These are phyloP conservation scores for Silurus aristotelis DNA, from an alignment of 2,797 vertebrate genomes.

Conservation along the genomic window DNA sequence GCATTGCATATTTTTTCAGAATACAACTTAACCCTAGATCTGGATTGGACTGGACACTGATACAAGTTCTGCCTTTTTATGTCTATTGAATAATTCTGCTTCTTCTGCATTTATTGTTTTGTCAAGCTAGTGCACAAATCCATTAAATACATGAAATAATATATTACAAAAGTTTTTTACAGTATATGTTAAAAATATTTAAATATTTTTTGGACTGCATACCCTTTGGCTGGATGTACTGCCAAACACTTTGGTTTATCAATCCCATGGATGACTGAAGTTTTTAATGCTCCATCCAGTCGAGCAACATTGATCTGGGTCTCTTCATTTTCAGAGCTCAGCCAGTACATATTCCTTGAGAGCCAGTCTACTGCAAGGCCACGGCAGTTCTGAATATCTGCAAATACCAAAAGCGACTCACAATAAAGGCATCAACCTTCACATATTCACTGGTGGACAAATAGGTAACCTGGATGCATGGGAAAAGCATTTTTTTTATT, in stretches of 20 bases:
- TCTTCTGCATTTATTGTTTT: neutral
- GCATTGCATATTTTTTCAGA: neutral
- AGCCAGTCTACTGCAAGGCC: slow-evolving; percentile 96
- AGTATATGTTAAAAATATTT: slow-evolving; percentile 15
- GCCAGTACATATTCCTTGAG: slow-evolving; percentile 98
- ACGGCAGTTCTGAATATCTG: slow-evolving; percentile 95
- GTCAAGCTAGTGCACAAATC: neutral
- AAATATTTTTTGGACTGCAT: slow-evolving; percentile 63
- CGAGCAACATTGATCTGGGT: slow-evolving; percentile 97
- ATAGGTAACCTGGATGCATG: neutral
- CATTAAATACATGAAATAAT: neutral
- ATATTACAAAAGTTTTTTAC: neutral
- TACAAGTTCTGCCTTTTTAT: neutral
- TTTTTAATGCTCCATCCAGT: slow-evolving; percentile 97
- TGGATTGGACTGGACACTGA: neutral
- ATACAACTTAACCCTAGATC: neutral
- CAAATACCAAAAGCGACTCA: slow-evolving; percentile 28
- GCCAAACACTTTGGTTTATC: slow-evolving; percentile 96
- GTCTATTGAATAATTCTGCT: neutral
- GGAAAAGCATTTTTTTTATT: neutral
- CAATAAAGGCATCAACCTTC: neutral
- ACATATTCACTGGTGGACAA: neutral
- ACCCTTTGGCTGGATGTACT: slow-evolving; percentile 94
- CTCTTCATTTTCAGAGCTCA: slow-evolving; percentile 98
- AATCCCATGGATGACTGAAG: slow-evolving; percentile 95